Evolutionary conservation across 2,113 vertebrate genomes (phyloP).

Genomic region (human (Homo sapiens)): DNA sequence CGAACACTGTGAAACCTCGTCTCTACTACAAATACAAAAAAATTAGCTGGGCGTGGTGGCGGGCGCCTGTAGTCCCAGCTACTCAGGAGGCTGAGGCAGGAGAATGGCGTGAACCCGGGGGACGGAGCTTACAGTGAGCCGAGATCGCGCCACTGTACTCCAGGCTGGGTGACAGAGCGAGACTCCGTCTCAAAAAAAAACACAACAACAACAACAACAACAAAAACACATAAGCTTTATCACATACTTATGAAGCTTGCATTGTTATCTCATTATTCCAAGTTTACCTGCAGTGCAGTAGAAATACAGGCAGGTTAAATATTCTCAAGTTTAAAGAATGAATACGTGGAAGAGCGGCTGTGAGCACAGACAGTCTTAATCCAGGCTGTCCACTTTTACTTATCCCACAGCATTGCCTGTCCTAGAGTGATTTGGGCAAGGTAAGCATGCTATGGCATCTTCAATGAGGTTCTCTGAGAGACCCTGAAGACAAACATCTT

Average conservation of each 20-base stretch:
- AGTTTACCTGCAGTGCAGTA: neutral
- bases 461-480: neutral
- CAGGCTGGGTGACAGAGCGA: no score
- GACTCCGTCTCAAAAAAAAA: no score
- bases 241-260: neutral
- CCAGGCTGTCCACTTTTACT: neutral
- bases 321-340: neutral
- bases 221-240: neutral
- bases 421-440: accelerated
- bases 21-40: no score
- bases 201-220: no score
- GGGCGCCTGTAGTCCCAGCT: no score
- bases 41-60: no score
- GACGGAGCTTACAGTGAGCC: no score
- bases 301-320: neutral
- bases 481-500: accelerated
- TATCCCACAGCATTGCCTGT: neutral
- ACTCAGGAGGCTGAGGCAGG: no score
- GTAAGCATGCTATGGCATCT: neutral
- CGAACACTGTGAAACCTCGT: no score
- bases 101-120: no score
- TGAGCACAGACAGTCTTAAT: neutral
- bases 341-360: neutral
- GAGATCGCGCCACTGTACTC: no score
- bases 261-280: neutral